These are phyloP conservation scores for Amyelois transitella DNA, from an alignment of 1,140 invertebrate genomes.

Conservation along the genomic window DNA sequence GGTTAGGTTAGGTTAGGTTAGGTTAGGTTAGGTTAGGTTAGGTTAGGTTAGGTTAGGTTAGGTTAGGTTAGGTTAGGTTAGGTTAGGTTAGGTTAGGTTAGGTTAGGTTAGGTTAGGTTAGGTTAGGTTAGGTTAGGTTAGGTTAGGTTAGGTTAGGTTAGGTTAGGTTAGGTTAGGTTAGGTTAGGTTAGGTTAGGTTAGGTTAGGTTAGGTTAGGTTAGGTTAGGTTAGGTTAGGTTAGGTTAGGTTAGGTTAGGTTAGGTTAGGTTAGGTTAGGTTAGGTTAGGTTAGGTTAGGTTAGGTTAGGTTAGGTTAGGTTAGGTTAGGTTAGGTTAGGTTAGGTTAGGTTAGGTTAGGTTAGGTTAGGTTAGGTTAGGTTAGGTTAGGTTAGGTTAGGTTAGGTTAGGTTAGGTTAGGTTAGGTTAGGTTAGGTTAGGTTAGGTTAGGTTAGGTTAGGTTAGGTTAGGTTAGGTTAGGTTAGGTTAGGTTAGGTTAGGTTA, in stretches of 20 bases:
- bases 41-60: constrained; percentile 5
- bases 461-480: background rate
- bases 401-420: background rate
- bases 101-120: constrained; percentile 14
- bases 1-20: background rate
- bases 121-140: constrained; percentile 14
- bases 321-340: background rate
- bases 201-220: constrained; percentile 6
- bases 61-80: constrained; percentile 11
- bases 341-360: background rate
- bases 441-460: background rate
- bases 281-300: background rate
- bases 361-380: background rate
- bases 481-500: background rate
- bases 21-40: constrained; percentile 2
- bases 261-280: background rate
- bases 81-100: constrained; percentile 11
- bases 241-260: background rate
- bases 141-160: constrained; percentile 14
- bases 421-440: background rate
- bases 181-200: constrained; percentile 9
- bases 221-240: background rate
- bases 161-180: constrained; percentile 14
- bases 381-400: background rate
- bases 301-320: background rate